Evolutionary conservation across 2,888 invertebrate species (phyloP).

Genomic region (Drymonia ruficornis): DNA sequence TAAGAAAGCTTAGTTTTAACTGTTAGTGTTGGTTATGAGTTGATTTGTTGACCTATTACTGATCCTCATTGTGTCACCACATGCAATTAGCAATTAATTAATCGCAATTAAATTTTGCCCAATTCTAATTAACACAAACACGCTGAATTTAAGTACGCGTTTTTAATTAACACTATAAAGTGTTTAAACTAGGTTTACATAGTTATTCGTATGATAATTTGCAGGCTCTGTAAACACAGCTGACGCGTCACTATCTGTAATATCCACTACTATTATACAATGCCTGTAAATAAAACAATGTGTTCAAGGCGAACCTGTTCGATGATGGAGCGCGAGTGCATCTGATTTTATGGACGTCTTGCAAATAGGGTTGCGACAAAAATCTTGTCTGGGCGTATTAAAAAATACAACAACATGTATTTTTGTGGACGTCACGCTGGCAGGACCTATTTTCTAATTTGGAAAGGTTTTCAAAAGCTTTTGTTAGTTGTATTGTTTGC

Average conservation of each 20-base stretch:
- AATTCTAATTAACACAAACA: slow-evolving; percentile 4
- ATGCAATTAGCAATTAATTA: too few relatives aligned
- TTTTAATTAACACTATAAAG: slow-evolving; percentile 6
- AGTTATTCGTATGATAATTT: slow-evolving; percentile 8
- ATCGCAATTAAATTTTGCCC: too few relatives aligned
- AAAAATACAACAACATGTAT: too few relatives aligned
- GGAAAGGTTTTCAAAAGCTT: too few relatives aligned
- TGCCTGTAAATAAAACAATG: slow-evolving; percentile 49
- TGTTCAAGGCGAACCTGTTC: slow-evolving; percentile 57
- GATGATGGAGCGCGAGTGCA: slow-evolving; percentile 50
- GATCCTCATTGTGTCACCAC: too few relatives aligned
- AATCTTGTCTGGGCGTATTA: not conserved
- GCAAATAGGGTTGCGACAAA: slow-evolving; percentile 17
- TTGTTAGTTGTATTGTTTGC: too few relatives aligned
- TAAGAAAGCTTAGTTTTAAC: too few relatives aligned
- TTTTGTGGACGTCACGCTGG: too few relatives aligned
- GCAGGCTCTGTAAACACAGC: slow-evolving; percentile 11
- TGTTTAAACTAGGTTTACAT: not conserved
- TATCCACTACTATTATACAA: slow-evolving; percentile 46
- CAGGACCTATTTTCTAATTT: too few relatives aligned
- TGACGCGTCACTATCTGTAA: slow-evolving; percentile 35
- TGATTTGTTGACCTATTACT: too few relatives aligned
- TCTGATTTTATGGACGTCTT: slow-evolving; percentile 58
- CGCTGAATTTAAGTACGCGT: slow-evolving; percentile 1
- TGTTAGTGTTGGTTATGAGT: too few relatives aligned